Evolutionary conservation across 2,797 vertebrate species (phyloP).

Genomic region (Anniella stebbinsi): DNA sequence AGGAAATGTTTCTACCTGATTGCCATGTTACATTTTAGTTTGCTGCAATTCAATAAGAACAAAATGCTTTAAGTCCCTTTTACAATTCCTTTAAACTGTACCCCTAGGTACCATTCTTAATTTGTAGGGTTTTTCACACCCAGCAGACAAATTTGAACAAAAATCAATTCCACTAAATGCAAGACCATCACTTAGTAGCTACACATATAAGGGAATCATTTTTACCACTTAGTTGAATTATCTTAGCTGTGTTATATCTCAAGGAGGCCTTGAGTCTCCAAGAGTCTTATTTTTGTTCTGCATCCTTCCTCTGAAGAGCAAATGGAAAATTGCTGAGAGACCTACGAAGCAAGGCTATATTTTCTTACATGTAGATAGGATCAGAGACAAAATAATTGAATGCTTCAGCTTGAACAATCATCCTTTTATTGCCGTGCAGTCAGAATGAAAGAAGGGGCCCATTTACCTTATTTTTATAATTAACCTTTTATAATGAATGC

Average conservation of each 20-base stretch:
- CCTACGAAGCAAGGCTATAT: conserved; percentile 38
- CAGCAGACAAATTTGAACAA: background rate
- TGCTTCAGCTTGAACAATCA: conserved; percentile 70
- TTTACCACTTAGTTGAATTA: conserved; percentile 37
- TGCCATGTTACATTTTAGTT: conserved; percentile 23
- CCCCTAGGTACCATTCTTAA: conserved; percentile 18
- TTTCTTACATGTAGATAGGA: conserved; percentile 74
- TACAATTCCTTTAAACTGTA: background rate
- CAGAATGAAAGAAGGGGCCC: conserved; percentile 51
- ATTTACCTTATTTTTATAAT: conserved; percentile 67
- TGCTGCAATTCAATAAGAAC: conserved; percentile 37
- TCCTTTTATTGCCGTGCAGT: conserved; percentile 66
- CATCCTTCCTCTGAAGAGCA: conserved; percentile 33
- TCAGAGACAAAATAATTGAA: conserved; percentile 74
- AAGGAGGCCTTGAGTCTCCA: conserved; percentile 12
- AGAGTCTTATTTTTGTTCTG: conserved; percentile 33
- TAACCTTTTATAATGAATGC: conserved; percentile 60
- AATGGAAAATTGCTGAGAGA: conserved; percentile 56
- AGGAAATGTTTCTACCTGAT: background rate
- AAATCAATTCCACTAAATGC: conserved; percentile 36
- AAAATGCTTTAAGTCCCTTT: conserved; percentile 7
- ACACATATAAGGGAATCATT: conserved; percentile 34
- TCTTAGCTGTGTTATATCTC: conserved; percentile 46
- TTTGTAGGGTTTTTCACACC: conserved; percentile 2
- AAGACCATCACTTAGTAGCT: conserved; percentile 20